Evolutionary conservation across 2,113 vertebrate genomes (phyloP), one percentile per base, ranked within the genome.

Genomic region (Ascaphus truei): DNA sequence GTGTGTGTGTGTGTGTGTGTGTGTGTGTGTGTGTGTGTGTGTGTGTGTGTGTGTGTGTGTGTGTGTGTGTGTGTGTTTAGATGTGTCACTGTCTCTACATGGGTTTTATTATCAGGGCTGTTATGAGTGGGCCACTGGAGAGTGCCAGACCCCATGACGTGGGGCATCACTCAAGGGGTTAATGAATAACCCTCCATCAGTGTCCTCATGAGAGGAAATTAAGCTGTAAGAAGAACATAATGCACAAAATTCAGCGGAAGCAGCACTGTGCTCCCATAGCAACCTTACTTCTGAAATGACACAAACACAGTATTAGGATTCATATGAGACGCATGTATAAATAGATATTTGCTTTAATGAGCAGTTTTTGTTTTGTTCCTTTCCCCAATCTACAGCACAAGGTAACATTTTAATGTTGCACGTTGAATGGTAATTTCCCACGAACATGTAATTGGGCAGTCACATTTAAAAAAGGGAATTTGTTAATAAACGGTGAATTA

Each of bases 221-320:
- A 60, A 5, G 18, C 30, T 34, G 16, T 29, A 27, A 31, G 25
- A 23, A 27, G 15, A 58, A 43, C 23, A 55, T 55, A 69, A 37
- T 37, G 45, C 26, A 39, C 33, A 51, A 45, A 69, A 69, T 60
- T 59, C 31, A 69, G 33, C 33, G 51, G 34, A 47, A 69, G 20
- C 31, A 51, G 43, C 43, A 29, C 33, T 10, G 34, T 69, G 66
- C 33, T 69, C 22, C 66, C 66, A 69, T 69, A 50, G 66, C 43
- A 69, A 69, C 66, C 20, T 5, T 6, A 25, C 15, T 48, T 36
- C 43, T 69, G n/a, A 60, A 69, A 45, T 41, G 30, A 60, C 39
- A 48, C 31, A 48, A n/a, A 48, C 10, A 52, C 22, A 51, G 31
- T 60, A 22, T 18, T 5, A 39, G 50, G 66, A 69, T 51, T 69